Base-by-base conservation (phyloP, 2,797 vertebrate genomes). In the Lates japonicus region DNA sequence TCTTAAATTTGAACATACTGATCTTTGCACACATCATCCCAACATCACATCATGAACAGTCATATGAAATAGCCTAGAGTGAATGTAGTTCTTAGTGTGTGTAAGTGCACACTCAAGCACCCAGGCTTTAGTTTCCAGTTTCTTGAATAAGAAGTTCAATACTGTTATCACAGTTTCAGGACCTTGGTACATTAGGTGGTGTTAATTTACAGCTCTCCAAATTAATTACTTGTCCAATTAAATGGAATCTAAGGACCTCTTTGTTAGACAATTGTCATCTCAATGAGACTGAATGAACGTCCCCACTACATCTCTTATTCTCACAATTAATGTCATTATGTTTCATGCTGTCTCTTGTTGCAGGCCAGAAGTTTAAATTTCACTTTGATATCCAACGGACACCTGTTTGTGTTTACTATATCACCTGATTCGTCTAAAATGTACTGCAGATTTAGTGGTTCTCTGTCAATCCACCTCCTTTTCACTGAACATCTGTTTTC, bases 241-340 rank as follows among this genome's bases (percentile, higher is more conserved):
- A 55, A 55, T 31, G n/a, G 14, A 42, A 5, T 57, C 44, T 20
- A 64, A 46, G 1, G n/a, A n/a, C 37, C 5, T n/a, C n/a, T n/a
- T 20, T 54, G 35, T 16, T 29, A 4, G 9, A 60, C 7, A 25
- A 19, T 3, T 25, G n/a, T 41, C 17, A 54, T 69, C 22, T 33
- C 52, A 48, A 52, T 64, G 25, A 61, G 42, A 22, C 20, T 66
- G 31, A 49, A 64, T 55, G 8, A 49, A 69, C 22, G 19, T 35
- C n/a, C 33, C 59, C 66, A 68, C 70, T 64, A 31, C 42, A 72
- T 66, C 22, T 78, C 58, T 66, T 60, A 67, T 60, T 82, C 25
- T 87, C 16, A 91, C 88, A 74, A 91, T 91, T 89, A 19, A 91
- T 75, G 11, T 84, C 82, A 70, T 72, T 64, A 41, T n/a, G 19